Conservation (phyloP, 2,888 invertebrate genomes). For the Morpho helenor region DNA sequence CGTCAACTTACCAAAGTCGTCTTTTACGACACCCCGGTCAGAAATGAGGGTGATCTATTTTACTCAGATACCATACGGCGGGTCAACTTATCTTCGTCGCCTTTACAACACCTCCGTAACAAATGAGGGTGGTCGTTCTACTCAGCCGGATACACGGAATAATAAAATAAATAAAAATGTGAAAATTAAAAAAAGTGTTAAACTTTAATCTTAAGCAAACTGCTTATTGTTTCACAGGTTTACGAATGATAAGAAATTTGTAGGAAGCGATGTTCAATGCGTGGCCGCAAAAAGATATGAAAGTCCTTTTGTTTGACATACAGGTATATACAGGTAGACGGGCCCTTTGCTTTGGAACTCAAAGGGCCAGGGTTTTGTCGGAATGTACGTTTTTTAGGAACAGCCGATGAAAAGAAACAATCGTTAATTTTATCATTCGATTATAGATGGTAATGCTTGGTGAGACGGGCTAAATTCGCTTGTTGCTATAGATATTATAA, state of each 20-base stretch:
- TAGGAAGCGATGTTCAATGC: conserved; percentile 21
- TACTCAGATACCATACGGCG: no score
- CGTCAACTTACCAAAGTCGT: no score
- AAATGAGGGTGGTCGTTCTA: no score
- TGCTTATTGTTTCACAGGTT: conserved; percentile 17
- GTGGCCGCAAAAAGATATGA: conserved; percentile 30
- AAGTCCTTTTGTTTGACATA: conserved; percentile 29
- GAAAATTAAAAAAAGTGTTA: conserved; percentile 12
- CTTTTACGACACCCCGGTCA: no score
- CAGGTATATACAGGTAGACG: conserved; percentile 26
- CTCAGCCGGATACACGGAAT: no score
- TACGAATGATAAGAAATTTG: conserved; percentile 22
- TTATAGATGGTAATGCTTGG: conserved; percentile 1
- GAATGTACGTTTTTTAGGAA: conserved; percentile 27
- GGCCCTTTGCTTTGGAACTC: conserved; percentile 17
- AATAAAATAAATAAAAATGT: no score
- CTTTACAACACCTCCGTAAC: no score
- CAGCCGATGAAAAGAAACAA: conserved; percentile 8
- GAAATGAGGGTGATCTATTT: no score
- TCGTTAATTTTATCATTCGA: neutral
- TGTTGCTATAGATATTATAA: neutral
- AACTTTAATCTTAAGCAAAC: conserved; percentile 13
- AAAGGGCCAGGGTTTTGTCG: conserved; percentile 20
- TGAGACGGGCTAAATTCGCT: neutral
- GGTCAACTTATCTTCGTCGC: no score